Evolutionary conservation across 2,797 vertebrate species (phyloP).

Genomic region (Odontamblyopus rebecca): DNA sequence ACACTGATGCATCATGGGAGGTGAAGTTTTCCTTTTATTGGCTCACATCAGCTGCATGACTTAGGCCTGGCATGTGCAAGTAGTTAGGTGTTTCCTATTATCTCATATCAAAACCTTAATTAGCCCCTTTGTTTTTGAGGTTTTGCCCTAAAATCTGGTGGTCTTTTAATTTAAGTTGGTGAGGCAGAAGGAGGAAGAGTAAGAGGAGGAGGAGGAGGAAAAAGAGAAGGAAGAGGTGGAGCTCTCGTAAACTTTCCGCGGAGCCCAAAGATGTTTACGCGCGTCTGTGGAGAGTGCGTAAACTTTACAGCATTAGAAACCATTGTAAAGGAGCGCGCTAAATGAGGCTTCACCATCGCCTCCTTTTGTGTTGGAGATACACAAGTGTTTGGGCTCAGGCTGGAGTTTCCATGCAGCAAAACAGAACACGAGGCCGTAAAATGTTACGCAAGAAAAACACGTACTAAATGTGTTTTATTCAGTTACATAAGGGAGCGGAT

Average conservation of each 20-base stretch:
- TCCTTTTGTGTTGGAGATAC: slow-evolving; percentile 1
- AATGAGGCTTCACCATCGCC: slow-evolving; percentile 14
- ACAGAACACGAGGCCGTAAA: not conserved
- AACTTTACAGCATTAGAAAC: slow-evolving; percentile 49
- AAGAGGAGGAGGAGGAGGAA: not conserved
- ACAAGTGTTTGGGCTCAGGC: not conserved
- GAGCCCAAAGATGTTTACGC: slow-evolving; percentile 54
- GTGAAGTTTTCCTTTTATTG: slow-evolving; percentile 41
- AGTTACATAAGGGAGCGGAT: too few species aligned
- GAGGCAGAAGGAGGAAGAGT: not conserved
- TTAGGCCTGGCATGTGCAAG: slow-evolving; percentile 63
- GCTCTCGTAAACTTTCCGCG: slow-evolving; percentile 67
- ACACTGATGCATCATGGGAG: slow-evolving; percentile 20
- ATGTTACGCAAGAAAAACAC: slow-evolving; percentile 3
- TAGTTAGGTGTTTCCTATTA: slow-evolving; percentile 54
- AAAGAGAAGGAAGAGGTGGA: slow-evolving; percentile 33
- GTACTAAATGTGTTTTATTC: not conserved
- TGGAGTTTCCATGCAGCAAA: slow-evolving; percentile 10
- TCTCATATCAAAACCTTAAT: slow-evolving; percentile 64
- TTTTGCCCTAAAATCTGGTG: slow-evolving; percentile 45
- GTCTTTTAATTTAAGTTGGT: slow-evolving; percentile 50
- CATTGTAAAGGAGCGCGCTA: slow-evolving; percentile 22
- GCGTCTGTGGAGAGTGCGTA: slow-evolving; percentile 39
- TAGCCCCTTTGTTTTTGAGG: slow-evolving; percentile 54
- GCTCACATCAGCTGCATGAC: slow-evolving; percentile 46